Evolutionary conservation across 2,113 vertebrate species (phyloP).

Genomic region (Microcebus griseorufus): DNA sequence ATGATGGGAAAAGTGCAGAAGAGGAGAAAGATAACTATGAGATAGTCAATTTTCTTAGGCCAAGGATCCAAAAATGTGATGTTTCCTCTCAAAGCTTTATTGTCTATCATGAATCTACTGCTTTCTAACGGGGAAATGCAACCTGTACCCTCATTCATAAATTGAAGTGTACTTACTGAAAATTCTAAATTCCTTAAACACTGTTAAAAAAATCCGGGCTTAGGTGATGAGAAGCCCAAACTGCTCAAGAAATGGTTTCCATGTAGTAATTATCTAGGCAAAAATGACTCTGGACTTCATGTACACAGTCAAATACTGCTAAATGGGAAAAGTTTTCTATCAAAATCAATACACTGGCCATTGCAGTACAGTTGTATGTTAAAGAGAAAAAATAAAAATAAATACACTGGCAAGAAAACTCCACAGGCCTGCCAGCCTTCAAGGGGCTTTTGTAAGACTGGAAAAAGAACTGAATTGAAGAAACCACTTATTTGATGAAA

Average conservation of each 20-base stretch:
- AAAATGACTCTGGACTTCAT: constrained; percentile 1
- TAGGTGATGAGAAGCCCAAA: neutral
- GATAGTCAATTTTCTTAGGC: neutral
- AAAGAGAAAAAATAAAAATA: neutral
- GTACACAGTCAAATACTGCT: constrained; percentile 57
- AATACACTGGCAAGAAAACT: constrained; percentile 76
- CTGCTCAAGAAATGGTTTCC: neutral
- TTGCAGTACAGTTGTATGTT: no score
- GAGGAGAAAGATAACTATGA: neutral
- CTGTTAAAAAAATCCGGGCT: neutral
- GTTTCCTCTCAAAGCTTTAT: neutral
- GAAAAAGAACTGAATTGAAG: constrained; percentile 80
- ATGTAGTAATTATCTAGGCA: neutral
- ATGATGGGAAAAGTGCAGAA: neutral
- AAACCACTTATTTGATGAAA: constrained; percentile 86
- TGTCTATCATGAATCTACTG: neutral
- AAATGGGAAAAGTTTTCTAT: constrained; percentile 78
- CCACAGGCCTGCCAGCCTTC: constrained; percentile 53
- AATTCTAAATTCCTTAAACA: neutral
- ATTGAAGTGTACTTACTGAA: neutral
- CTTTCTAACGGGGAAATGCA: neutral
- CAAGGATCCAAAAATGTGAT: neutral
- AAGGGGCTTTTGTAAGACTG: constrained; percentile 66
- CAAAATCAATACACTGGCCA: constrained; percentile 79
- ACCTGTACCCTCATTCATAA: neutral